A percentile compares a stretch with the other conserved stretches of the same genome.
These are phyloP conservation scores for Sympetrum striolatum DNA, from an alignment of 2,888 invertebrate species.

Conservation along the genomic window DNA sequence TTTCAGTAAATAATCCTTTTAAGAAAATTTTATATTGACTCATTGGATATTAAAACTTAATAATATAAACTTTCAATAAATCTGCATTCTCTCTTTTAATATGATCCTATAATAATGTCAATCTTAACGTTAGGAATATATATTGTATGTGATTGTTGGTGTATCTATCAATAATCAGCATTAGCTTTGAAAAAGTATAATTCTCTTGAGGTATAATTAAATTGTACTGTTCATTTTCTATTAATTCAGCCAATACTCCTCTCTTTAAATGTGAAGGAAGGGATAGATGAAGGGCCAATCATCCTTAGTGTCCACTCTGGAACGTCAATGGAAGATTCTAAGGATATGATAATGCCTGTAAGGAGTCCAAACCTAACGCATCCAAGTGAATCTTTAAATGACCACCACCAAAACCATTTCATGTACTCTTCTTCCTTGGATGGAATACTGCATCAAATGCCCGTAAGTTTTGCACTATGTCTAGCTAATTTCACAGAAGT, in stretches of 20 bases:
- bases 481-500: too few relatives aligned
- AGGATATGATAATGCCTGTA: constrained; percentile 8
- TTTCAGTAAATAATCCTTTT: too few relatives aligned
- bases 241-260: background rate
- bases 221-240: background rate
- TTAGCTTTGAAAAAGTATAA: too few relatives aligned
- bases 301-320: constrained; percentile 32
- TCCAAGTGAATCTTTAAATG: background rate
- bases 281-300: constrained; percentile 13
- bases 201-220: too few relatives aligned
- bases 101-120: too few relatives aligned
- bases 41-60: too few relatives aligned
- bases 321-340: constrained; percentile 16
- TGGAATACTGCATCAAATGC: constrained; percentile 21
- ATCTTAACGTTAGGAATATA: too few relatives aligned
- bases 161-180: too few relatives aligned
- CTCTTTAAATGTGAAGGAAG: background rate
- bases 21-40: too few relatives aligned
- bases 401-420: background rate
- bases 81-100: too few relatives aligned
- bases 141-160: too few relatives aligned
- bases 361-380: constrained; percentile 12
- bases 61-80: too few relatives aligned
- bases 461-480: background rate
- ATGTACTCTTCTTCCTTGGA: constrained; percentile 13